phyloP scores from a whole-genome alignment of 2,888 invertebrate genomes.

The Epinotia ramella region DNA sequence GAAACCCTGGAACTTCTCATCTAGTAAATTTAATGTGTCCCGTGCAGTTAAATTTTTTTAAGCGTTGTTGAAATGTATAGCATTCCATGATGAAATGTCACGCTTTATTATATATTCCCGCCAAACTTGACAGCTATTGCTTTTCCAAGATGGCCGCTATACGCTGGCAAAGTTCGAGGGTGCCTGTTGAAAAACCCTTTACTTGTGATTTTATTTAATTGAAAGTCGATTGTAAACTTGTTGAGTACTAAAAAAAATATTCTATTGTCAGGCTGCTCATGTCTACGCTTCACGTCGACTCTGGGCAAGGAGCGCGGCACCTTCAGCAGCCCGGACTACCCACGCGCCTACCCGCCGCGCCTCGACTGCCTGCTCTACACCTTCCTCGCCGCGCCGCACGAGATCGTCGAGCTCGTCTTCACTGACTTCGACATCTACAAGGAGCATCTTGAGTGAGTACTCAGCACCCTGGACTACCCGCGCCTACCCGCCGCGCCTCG shows the following conservation, averaged over 20 bases:
- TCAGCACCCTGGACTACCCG: background rate
- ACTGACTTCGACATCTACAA: slow-evolving; percentile 91
- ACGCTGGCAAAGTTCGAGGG: too few relatives aligned
- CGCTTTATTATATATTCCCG: too few relatives aligned
- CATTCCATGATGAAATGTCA: too few relatives aligned
- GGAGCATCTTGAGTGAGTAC: slow-evolving; percentile 88
- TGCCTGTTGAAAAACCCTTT: too few relatives aligned
- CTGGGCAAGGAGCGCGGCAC: slow-evolving; percentile 91
- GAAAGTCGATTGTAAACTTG: too few relatives aligned
- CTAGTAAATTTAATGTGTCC: too few relatives aligned
- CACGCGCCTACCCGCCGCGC: slow-evolving; percentile 89
- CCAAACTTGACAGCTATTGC: too few relatives aligned
- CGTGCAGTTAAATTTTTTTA: too few relatives aligned
- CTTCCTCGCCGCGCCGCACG: slow-evolving; percentile 91
- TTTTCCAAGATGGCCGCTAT: too few relatives aligned
- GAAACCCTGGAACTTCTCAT: too few relatives aligned
- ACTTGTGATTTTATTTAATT: too few relatives aligned
- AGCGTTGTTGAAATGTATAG: too few relatives aligned
- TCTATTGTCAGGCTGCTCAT: slow-evolving; percentile 90
- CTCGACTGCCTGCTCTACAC: slow-evolving; percentile 94
- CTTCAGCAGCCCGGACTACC: slow-evolving; percentile 94
- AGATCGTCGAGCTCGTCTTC: slow-evolving; percentile 93
- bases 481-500: background rate
- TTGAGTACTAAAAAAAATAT: background rate
- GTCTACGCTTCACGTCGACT: slow-evolving; percentile 92